Evolutionary conservation across 2,888 invertebrate species (phyloP), one percentile per base, ranked within the genome.

Genomic region (Gerris lacustris): DNA sequence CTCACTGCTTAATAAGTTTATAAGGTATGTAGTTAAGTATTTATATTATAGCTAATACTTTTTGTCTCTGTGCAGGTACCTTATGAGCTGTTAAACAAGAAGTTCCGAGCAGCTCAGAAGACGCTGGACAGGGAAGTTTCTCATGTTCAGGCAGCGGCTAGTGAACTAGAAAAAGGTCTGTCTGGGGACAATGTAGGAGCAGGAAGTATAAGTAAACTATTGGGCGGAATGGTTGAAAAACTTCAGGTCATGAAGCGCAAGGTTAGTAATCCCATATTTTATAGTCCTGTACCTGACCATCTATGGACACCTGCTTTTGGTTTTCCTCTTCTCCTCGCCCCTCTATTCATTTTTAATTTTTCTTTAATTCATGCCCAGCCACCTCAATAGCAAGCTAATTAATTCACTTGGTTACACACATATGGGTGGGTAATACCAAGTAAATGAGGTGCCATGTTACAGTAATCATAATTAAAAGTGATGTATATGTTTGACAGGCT

Each of bases 1-100:
- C 31, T 31, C 31, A 31, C 31, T 2, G 4, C 1, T 31, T 2
- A 31, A 31, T 31, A 31, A 31, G 31, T 31, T 31, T 31, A 31
- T 1, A 31, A 31, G 31, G 31, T 31, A 31, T n/a, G n/a, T 31
- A 31, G 31, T 31, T 1, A 31, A 31, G 31, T 31, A 31, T 31
- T 31, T 31, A 31, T 31, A 4, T 31, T 1, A 31, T 31, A 31
- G 31, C 31, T 31, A 31, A 31, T 31, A 31, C 4, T 31, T 31
- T 31, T 31, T 31, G 31, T 31, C 31, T 31, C 31, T 31, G 72
- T 80, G 18, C 77, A 94, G 93, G 96, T 98, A 75, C 98, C 98
- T 2, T 99, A 98, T 79, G 99, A 99, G 82, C 87, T 98, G 68
- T 84, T 99, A 75, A 99, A 99, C 82, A 98, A 98, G 81, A 94